Evolutionary conservation across 2,888 invertebrate species (phyloP).

Genomic region (Steinernema hermaphroditum): DNA sequence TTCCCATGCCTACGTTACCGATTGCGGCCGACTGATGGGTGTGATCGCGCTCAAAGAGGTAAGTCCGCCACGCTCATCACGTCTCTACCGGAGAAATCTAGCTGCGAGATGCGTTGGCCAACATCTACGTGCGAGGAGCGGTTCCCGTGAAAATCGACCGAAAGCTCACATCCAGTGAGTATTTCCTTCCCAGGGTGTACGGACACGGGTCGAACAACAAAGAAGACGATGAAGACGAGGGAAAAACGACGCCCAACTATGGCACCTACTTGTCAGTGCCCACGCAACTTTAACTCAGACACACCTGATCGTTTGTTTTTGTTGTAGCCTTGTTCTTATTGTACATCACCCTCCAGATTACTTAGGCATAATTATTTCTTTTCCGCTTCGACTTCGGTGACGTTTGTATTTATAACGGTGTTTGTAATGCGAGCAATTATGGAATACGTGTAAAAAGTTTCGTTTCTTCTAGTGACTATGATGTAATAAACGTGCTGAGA

Average conservation of each 20-base stretch:
- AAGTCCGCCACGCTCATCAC: neutral
- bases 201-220: neutral
- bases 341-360: conserved; percentile 3
- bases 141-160: conserved; percentile 36
- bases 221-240: neutral
- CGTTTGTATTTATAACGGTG: neutral
- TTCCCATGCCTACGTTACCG: conserved; percentile 55
- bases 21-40: conserved; percentile 52
- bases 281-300: neutral
- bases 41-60: conserved; percentile 57
- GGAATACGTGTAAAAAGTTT: conserved; percentile 22
- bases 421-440: conserved; percentile 29
- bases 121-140: conserved; percentile 53
- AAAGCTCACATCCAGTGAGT: conserved; percentile 14
- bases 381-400: conserved; percentile 6
- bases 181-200: conserved; percentile 1
- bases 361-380: neutral
- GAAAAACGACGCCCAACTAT: conserved; percentile 13
- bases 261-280: conserved; percentile 14
- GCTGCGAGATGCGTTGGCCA: conserved; percentile 50
- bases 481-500: conserved; percentile 19
- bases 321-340: neutral
- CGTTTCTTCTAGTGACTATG: neutral
- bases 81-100: conserved; percentile 34
- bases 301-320: neutral